A percentile compares a stretch with the other conserved stretches of the same genome.
phyloP scores from a whole-genome alignment of 2,113 vertebrate genomes.

The Machaerirhynchus nigripectus region DNA sequence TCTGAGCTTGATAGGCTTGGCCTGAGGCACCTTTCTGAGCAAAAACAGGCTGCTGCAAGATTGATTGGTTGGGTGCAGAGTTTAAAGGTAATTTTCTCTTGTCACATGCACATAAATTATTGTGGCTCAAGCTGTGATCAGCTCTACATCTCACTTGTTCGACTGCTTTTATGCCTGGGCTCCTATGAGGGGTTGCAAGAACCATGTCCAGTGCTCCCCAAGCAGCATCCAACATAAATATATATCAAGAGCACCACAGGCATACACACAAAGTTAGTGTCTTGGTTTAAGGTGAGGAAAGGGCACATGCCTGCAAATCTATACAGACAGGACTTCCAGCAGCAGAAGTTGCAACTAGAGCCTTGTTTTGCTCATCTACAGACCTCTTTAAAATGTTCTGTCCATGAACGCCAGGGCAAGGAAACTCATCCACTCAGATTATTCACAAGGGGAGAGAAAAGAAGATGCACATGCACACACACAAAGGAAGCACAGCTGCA shows the following conservation, averaged over 20 bases:
- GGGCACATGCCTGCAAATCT: background rate
- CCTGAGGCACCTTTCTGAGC: constrained; percentile 48
- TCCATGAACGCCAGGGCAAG: constrained; percentile 27
- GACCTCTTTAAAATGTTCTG: constrained; percentile 42
- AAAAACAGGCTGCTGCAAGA: constrained; percentile 63
- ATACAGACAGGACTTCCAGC: background rate
- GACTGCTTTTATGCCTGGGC: background rate
- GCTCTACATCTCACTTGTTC: constrained; percentile 13
- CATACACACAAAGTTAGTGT: background rate
- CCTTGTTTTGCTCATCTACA: background rate
- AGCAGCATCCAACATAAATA: background rate
- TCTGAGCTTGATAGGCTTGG: constrained; percentile 53
- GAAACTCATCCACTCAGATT: constrained; percentile 58
- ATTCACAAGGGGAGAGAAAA: constrained; percentile 30
- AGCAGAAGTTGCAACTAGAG: constrained; percentile 6
- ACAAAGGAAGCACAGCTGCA: constrained; percentile 71
- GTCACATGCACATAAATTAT: constrained; percentile 67
- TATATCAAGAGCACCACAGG: background rate
- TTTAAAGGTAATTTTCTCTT: constrained; percentile 68
- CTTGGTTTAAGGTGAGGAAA: background rate
- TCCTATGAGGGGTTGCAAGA: background rate
- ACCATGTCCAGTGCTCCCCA: background rate
- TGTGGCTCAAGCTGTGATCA: constrained; percentile 34
- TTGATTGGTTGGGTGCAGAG: constrained; percentile 49
- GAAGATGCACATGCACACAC: constrained; percentile 26